Conservation (phyloP, 2,888 invertebrate species). For the Drepana falcataria region DNA sequence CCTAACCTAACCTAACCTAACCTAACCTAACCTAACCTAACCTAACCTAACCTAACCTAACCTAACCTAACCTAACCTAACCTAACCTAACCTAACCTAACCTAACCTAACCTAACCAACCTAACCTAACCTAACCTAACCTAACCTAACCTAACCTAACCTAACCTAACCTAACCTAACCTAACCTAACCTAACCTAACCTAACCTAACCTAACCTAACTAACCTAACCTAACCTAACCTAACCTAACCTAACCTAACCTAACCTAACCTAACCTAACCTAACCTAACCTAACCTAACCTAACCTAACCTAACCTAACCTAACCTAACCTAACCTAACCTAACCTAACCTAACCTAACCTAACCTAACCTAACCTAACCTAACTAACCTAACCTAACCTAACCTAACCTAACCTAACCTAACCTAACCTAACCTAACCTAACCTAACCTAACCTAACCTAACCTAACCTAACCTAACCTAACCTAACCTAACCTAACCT, state of each 20-base stretch:
- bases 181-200: conserved; percentile 16
- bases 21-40: conserved; percentile 17
- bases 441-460: conserved; percentile 11
- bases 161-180: conserved; percentile 16
- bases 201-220: conserved; percentile 18
- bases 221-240: conserved; percentile 21
- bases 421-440: conserved; percentile 11
- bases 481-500: conserved; percentile 10
- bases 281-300: conserved; percentile 18
- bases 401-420: conserved; percentile 14
- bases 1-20: conserved; percentile 20
- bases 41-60: conserved; percentile 19
- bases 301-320: conserved; percentile 10
- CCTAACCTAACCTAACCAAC: conserved; percentile 16
- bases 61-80: conserved; percentile 20
- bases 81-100: conserved; percentile 17
- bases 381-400: conserved; percentile 11
- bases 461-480: conserved; percentile 11
- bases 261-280: conserved; percentile 19
- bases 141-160: conserved; percentile 15
- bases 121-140: conserved; percentile 18
- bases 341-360: conserved; percentile 9
- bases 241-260: conserved; percentile 21
- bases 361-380: conserved; percentile 6
- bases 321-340: conserved; percentile 11